Base-by-base conservation (phyloP, 2,113 vertebrate species). In the Xyliphius kryptos region DNA sequence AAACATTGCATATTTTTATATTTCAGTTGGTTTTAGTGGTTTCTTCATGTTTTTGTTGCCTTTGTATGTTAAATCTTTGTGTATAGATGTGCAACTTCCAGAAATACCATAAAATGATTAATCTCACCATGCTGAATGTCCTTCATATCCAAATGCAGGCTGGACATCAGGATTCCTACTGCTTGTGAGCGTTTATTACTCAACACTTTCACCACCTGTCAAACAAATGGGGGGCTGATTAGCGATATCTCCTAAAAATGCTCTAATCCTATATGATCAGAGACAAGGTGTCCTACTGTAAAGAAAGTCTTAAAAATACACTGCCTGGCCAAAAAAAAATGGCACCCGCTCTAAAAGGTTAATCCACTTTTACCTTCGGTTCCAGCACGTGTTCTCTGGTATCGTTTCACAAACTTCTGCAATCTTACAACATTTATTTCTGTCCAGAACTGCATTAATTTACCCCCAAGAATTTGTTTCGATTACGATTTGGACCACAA, bases 181-280 rank as follows among this genome's bases (percentile, higher is more conserved):
- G 94, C 93, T 83, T 98, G 96, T 4, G 95, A 98, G 68, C 96
- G 92, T 83, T 97, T 97, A 87, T 94, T 96, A 83, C 82, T 97
- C 80, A 98, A 77, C 60, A 98, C 81, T 79, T 98, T 98, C 80
- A 92, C 88, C 76, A 97, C 92, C 95, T 97, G 22, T 61, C 44
- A 60, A 9, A 62, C 38, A 20, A 52, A 6, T 37, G 20, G 12
- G 44, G 14, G 32, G 14, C 13, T 1, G 5, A 47, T 12, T 12
- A 38, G 17, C 47, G 13, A 61, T 43, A 54, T 26, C 41, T 60
- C 11, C 5, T 12, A 32, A 52, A 52, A 44, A 44, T 41, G 46
- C 8, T 60, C 43, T 3, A 43, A 17, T 32, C 43, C 41, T 38
- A 46, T 46, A 43, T 16, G 50, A 43, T n/a, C 9, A 9, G 51